Evolutionary conservation across 2,113 vertebrate genomes (phyloP), one percentile per base, ranked within the genome.

Genomic region (Martes martes): DNA sequence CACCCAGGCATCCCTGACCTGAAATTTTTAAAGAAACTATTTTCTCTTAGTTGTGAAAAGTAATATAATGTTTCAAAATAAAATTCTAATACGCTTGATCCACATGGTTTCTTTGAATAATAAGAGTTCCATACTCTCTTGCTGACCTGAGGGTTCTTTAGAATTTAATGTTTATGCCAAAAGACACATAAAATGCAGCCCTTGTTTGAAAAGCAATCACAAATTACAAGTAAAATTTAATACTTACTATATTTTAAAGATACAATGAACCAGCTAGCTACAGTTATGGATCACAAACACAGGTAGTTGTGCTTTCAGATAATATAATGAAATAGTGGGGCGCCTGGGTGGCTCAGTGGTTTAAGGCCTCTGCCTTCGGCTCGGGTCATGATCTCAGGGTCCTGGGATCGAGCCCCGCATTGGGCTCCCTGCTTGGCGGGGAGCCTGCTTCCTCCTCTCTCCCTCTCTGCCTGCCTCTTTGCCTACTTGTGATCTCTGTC

Each of bases 181-280:
- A 79, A 73, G 50, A 39, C 18, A 47, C 79, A 78, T 33, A 78
- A 76, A 89, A 78, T 69, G 14, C 6, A 94, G 42, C 63, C 33
- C 52, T 69, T 79, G 24, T 71, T 71, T 71, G 13, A 79, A 71
- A 86, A 84, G 57, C 33, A 39, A 85, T 59, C 55, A 67, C 59
- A 86, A 71, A 26, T 85, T 95, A 79, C 31, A 95, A 91, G 59
- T 86, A 61, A 91, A 91, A 79, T 59, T 19, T 86, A 39, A 91
- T 80, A 26, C 31, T 39, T 55, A 21, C 28, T 16, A 13, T 65
- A 85, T 85, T 67, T 78, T 84, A 84, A 84, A 52, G 69, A 83
- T n/a, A 45, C 61, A 78, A 91, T 91, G 63, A 84, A 69, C 71
- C 31, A 78, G 69, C 67, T 28, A 76, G 16, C 36, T 69, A 24